These are phyloP conservation scores for Petrocephalus microphthalmus DNA, from an alignment of 2,113 vertebrate genomes.

Conservation along the genomic window DNA sequence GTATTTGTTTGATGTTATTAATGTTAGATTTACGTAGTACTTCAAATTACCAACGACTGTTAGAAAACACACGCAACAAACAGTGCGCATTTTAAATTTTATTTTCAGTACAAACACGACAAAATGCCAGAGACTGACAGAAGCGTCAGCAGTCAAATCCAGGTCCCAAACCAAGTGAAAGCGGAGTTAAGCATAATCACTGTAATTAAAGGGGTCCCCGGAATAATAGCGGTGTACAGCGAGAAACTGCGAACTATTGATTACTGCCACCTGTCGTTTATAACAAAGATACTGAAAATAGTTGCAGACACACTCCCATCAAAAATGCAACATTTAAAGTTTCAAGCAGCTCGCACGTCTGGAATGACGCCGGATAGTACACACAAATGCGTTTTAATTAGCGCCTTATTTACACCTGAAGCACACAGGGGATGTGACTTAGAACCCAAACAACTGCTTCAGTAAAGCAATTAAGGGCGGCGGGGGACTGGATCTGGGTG, in stretches of 20 bases:
- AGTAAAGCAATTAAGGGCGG: not conserved
- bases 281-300: not conserved
- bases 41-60: not conserved
- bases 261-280: conserved; percentile 6
- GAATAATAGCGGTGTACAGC: not conserved
- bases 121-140: not conserved
- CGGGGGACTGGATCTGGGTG: not conserved
- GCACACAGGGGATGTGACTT: not conserved
- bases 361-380: not conserved
- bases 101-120: not conserved
- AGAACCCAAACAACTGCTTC: not conserved
- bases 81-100: not conserved
- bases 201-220: not conserved
- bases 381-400: not conserved
- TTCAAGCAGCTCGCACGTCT: not conserved
- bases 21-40: not conserved
- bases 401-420: conserved; percentile 10
- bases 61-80: not conserved
- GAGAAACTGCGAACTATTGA: not conserved
- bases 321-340: not conserved
- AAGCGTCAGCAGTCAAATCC: not conserved
- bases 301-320: not conserved
- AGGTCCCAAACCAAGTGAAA: not conserved
- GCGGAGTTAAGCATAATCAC: not conserved
- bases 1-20: not conserved